Evolutionary conservation across 2,888 invertebrate species (phyloP).

Genomic region (Platerodrilus igneus): DNA sequence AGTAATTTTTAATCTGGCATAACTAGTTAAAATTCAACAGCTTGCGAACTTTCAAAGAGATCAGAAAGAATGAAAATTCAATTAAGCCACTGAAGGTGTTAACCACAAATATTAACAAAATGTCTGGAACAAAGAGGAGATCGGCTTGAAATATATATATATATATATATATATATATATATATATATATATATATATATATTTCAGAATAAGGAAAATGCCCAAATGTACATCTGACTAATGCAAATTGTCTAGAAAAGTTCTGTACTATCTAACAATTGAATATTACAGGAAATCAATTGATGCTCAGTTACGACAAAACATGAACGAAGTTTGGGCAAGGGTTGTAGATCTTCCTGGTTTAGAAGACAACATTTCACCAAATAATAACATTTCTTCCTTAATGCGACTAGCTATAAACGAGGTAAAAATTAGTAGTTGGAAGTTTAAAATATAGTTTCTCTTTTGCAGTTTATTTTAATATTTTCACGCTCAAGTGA

Average conservation of each 20-base stretch:
- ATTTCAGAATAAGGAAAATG: too few relatives aligned
- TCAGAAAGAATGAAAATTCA: too few relatives aligned
- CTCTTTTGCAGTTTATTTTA: slow-evolving; percentile 54
- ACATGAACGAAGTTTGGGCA: slow-evolving; percentile 63
- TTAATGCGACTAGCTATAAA: slow-evolving; percentile 68
- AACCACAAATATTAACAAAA: slow-evolving; percentile 8
- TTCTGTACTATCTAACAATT: neutral
- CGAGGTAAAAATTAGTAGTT: slow-evolving; percentile 49
- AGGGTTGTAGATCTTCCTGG: slow-evolving; percentile 72
- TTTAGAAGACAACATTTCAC: slow-evolving; percentile 78
- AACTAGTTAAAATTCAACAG: too few relatives aligned
- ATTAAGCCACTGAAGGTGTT: too few relatives aligned
- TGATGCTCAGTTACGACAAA: slow-evolving; percentile 30
- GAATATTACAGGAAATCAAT: slow-evolving; percentile 11
- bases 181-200: too few relatives aligned
- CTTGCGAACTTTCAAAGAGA: too few relatives aligned
- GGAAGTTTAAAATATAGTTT: neutral
- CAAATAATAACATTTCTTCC: slow-evolving; percentile 67
- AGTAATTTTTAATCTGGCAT: too few relatives aligned
- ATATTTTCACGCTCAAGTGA: slow-evolving; percentile 63
- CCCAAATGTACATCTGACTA: too few relatives aligned
- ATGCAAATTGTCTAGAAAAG: too few relatives aligned
- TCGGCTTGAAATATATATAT: slow-evolving; percentile 5
- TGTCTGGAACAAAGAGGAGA: neutral
- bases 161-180: too few relatives aligned